A percentile compares a stretch with the other conserved stretches of the same genome.
Evolutionary conservation across 2,113 vertebrate genomes (phyloP).

Genomic region (Chloropsis cyanopogon): DNA sequence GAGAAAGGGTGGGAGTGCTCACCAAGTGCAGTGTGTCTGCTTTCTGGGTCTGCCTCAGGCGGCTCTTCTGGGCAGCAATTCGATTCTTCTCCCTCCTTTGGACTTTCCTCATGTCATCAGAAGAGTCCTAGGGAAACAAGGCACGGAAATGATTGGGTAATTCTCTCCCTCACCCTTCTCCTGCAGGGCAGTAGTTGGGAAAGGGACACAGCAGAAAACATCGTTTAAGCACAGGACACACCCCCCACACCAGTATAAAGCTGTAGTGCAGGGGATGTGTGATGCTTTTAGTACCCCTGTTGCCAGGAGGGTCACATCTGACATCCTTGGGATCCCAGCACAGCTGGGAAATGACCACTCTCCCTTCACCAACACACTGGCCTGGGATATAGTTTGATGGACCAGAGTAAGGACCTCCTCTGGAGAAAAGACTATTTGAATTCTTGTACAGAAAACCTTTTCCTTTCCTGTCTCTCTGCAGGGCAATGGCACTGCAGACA

Average conservation of each 20-base stretch:
- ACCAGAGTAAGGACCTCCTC: not conserved
- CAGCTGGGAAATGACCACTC: not conserved
- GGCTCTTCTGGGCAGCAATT: slow-evolving; percentile 96
- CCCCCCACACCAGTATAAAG: not conserved
- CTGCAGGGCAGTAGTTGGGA: not conserved
- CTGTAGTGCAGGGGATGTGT: not conserved
- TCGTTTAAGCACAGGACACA: not conserved
- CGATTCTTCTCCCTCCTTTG: slow-evolving; percentile 96
- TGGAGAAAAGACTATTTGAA: not conserved
- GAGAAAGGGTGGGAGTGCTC: slow-evolving; percentile 53
- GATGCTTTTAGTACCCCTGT: not conserved
- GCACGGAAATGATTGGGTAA: not conserved
- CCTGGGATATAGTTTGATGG: not conserved
- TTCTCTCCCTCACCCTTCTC: not conserved
- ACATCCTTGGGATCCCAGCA: not conserved
- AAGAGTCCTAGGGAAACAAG: slow-evolving; percentile 79
- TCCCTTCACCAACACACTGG: not conserved
- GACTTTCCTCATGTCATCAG: slow-evolving; percentile 91
- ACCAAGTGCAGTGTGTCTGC: slow-evolving; percentile 96
- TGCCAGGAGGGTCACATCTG: not conserved
- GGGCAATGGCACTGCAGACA: not conserved
- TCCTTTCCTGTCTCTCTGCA: not conserved
- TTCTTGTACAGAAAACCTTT: not conserved
- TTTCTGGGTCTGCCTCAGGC: slow-evolving; percentile 94
- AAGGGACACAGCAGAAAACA: not conserved